Base-by-base conservation (phyloP, 1,140 invertebrate genomes). In the Pomacea maculata region DNA sequence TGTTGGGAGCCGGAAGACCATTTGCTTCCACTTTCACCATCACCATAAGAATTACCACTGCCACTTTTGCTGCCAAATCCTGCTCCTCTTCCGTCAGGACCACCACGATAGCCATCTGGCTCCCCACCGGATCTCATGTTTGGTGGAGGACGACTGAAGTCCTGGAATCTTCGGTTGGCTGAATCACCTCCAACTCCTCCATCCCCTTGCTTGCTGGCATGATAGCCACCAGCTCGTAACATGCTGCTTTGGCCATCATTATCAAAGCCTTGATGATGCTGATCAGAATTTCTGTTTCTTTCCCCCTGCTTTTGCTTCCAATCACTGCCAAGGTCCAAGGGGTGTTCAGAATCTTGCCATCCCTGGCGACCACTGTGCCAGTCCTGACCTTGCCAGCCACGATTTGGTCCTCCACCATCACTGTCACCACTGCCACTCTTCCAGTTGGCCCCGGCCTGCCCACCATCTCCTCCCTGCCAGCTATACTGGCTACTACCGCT, bases 241-340 rank as follows among this genome's bases (percentile, higher is more conserved):
- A 45, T 54, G n/a, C 67, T 72, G 14, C 77, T 71, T 74, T 73
- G 76, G 29, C 63, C 52, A 5, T 65, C 45, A 19, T 72, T 70
- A 55, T 63, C 64, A 34, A n/a, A 64, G 57, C 65, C 72, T 52
- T 57, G 29, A 17, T 72, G 19, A 57, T 71, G 64, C 29, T 75
- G 57, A 12, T 80, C 52, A 57, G 65, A 80, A 61, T 71, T 63
- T 64, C 71, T 80, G 57, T 74, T 71, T 63, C 79, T 70, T n/a
- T 79, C 74, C n/a, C 79, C 80, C 57, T 77, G 80, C n/a, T 65
- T 54, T 70, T 80, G 79, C 65, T 82, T 74, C 80, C 82, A 80
- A 52, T 61, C 67, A 45, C 76, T 65, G 2, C 78, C 80, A 74
- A 70, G 73, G 65, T 25, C n/a, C 34, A 54, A 21, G 45, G 29